Percentiles rank a stretch among this genome's conserved stretches.
These are phyloP conservation scores for Phoxinus phoxinus DNA, from an alignment of 2,113 vertebrate species.

Conservation along the genomic window DNA sequence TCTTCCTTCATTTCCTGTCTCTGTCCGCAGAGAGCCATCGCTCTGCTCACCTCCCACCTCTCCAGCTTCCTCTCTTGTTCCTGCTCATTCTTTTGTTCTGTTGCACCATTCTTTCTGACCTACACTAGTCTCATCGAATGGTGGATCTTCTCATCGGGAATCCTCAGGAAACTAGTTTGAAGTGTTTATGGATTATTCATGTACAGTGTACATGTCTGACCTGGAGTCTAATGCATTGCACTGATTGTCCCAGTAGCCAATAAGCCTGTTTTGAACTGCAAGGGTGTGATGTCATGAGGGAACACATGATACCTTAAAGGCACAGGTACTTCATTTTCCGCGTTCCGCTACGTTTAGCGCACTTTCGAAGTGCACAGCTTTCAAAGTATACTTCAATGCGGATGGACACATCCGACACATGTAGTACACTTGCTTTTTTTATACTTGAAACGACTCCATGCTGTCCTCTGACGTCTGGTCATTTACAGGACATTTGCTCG, in stretches of 20 bases:
- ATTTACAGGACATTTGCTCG: no score
- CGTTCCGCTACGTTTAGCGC: no score
- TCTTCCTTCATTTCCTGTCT: slow-evolving; percentile 73
- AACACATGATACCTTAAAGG: no score
- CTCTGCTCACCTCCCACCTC: slow-evolving; percentile 22
- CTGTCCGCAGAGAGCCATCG: background rate
- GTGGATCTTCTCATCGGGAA: background rate
- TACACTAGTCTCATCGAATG: background rate
- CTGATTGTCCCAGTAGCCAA: background rate
- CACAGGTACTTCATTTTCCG: no score
- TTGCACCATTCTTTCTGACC: background rate
- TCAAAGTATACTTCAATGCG: no score
- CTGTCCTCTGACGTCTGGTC: no score
- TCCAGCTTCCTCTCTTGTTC: slow-evolving; percentile 27
- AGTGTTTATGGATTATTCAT: background rate
- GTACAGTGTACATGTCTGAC: background rate
- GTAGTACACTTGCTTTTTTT: no score
- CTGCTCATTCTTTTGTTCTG: slow-evolving; percentile 25
- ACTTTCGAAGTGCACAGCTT: no score
- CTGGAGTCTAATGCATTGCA: background rate
- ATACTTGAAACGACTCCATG: no score
- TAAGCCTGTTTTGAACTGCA: background rate
- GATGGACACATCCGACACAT: no score
- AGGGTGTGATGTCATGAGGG: background rate
- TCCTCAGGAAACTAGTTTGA: background rate